phyloP scores from a whole-genome alignment of 2,888 invertebrate species.

The Torymus texanus region DNA sequence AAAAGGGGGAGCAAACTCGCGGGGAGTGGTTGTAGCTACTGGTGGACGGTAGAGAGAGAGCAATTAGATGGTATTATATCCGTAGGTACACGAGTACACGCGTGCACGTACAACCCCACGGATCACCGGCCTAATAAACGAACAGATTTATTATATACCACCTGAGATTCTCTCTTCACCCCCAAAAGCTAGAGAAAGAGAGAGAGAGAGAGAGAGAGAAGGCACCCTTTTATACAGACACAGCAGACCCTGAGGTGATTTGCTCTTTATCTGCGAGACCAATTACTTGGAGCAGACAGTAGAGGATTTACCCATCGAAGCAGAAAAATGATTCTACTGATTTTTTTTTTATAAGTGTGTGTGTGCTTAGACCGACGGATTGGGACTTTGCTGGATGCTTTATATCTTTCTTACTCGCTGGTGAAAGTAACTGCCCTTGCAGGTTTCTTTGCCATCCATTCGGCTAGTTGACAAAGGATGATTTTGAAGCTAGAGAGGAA shows the following conservation, averaged over 20 bases:
- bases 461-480: constrained; percentile 1
- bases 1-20: neutral
- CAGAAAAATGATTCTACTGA: no score
- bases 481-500: neutral
- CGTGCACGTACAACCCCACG: no score
- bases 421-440: no score
- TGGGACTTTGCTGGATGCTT: neutral
- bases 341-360: no score
- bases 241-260: no score
- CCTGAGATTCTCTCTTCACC: constrained; percentile 19
- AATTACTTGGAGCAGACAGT: no score
- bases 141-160: constrained; percentile 46
- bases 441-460: no score
- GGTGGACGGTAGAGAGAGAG: neutral
- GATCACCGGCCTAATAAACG: constrained; percentile 25
- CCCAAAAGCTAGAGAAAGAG: neutral
- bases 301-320: no score
- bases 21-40: neutral
- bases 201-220: neutral
- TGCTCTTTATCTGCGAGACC: no score
- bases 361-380: no score
- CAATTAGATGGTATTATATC: constrained; percentile 52
- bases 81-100: no score
- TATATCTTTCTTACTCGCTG: neutral
- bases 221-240: no score